Conservation (phyloP, 2,888 invertebrate species). For the Melipona beecheii region DNA sequence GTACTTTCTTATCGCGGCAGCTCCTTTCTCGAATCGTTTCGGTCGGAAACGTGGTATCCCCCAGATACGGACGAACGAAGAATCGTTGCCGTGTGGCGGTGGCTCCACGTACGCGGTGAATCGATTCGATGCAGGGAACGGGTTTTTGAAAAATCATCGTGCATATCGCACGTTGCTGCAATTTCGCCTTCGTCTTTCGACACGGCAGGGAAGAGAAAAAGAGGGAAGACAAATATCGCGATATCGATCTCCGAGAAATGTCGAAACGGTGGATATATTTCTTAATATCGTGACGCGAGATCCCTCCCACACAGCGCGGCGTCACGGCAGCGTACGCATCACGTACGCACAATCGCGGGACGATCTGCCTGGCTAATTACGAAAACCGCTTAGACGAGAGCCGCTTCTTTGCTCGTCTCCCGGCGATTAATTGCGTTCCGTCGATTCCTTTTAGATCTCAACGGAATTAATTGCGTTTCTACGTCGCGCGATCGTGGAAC, state of each 20-base stretch:
- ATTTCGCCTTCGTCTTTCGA: not conserved
- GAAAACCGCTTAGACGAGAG: conserved; percentile 55
- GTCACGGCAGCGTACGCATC: conserved; percentile 1
- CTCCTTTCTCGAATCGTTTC: conserved; percentile 26
- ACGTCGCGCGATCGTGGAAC: conserved; percentile 54
- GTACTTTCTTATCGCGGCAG: conserved; percentile 43
- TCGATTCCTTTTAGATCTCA: conserved; percentile 66
- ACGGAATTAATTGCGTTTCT: conserved; percentile 71
- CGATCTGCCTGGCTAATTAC: conserved; percentile 64
- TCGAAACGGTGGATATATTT: not conserved
- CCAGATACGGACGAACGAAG: not conserved
- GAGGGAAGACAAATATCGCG: no score
- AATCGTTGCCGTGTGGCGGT: not conserved
- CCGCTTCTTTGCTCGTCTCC: conserved; percentile 53
- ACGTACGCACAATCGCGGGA: conserved; percentile 34
- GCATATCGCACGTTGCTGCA: not conserved
- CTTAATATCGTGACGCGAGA: conserved; percentile 1
- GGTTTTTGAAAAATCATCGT: not conserved
- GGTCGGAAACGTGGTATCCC: conserved; percentile 13
- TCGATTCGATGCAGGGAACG: not conserved
- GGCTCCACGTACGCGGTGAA: not conserved
- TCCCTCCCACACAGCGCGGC: conserved; percentile 19
- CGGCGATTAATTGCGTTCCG: conserved; percentile 69
- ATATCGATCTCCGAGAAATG: not conserved
- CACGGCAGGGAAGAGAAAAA: not conserved